Evolutionary conservation across 2,113 vertebrate genomes (phyloP).

Genomic region (Clinocottus analis): DNA sequence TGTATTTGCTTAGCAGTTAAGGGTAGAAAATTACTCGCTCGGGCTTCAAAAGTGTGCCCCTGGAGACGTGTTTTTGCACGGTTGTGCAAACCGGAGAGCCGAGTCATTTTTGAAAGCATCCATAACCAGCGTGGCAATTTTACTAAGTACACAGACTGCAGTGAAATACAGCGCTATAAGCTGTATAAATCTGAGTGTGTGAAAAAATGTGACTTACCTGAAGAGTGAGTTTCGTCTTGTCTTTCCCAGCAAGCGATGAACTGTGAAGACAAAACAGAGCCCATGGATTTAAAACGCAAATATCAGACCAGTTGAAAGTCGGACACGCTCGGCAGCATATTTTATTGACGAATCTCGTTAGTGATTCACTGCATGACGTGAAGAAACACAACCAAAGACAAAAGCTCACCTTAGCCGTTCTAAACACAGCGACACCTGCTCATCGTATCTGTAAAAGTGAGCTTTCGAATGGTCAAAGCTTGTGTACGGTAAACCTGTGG

Average conservation of each 20-base stretch:
- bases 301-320: neutral
- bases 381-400: neutral
- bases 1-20: constrained; percentile 49
- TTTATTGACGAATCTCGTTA: neutral
- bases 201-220: too few relatives aligned
- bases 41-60: constrained; percentile 8
- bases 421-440: constrained; percentile 94
- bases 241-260: constrained; percentile 88
- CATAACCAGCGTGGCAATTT: neutral
- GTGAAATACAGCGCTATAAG: neutral
- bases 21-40: constrained; percentile 42
- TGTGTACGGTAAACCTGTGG: constrained; percentile 91
- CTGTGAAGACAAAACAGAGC: constrained; percentile 69
- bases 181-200: neutral
- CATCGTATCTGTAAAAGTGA: constrained; percentile 97
- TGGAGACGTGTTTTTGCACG: neutral
- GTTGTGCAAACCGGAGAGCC: constrained; percentile 7
- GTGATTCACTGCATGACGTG: neutral
- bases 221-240: constrained; percentile 90
- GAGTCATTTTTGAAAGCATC: constrained; percentile 13
- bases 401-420: constrained; percentile 91
- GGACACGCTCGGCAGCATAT: neutral
- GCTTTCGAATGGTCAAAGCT: constrained; percentile 96
- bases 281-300: neutral
- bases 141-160: neutral